These are phyloP conservation scores for Tetragnatha versicolor DNA, from an alignment of 1,140 invertebrate species.

Conservation along the genomic window DNA sequence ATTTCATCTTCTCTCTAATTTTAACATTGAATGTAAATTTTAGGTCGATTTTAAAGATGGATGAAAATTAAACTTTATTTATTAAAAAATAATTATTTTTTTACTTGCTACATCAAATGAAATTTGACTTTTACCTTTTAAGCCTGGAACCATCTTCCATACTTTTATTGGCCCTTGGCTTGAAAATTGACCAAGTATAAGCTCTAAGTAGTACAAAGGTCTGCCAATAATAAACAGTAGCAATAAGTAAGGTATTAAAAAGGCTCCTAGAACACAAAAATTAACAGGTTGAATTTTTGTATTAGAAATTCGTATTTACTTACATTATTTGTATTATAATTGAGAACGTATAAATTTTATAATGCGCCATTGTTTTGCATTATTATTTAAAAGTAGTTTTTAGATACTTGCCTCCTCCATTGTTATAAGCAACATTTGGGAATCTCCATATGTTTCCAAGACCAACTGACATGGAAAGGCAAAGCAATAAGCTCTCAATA, in stretches of 20 bases:
- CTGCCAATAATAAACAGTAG: slow-evolving; percentile 70
- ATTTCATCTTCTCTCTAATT: too few relatives aligned
- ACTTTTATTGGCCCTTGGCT: slow-evolving; percentile 57
- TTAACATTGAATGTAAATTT: too few relatives aligned
- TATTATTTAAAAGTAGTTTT: neutral
- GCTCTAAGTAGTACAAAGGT: slow-evolving; percentile 68
- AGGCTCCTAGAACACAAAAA: slow-evolving; percentile 65
- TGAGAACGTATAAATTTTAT: neutral
- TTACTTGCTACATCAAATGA: neutral
- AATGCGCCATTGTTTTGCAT: too few relatives aligned
- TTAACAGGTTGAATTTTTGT: neutral
- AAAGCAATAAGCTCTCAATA: slow-evolving; percentile 65
- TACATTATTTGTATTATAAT: neutral
- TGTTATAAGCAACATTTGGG: slow-evolving; percentile 65
- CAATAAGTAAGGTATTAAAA: slow-evolving; percentile 70
- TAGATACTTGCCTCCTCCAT: slow-evolving; percentile 61
- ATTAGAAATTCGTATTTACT: neutral
- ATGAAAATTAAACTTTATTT: too few relatives aligned
- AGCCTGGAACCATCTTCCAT: slow-evolving; percentile 59
- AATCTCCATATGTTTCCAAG: slow-evolving; percentile 69
- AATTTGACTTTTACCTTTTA: slow-evolving; percentile 56
- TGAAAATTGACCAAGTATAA: slow-evolving; percentile 64
- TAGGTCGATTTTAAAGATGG: too few relatives aligned
- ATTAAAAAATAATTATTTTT: neutral
- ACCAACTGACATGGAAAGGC: slow-evolving; percentile 67